Conservation (phyloP, 2,113 vertebrate genomes). For the Cervus canadensis region DNA sequence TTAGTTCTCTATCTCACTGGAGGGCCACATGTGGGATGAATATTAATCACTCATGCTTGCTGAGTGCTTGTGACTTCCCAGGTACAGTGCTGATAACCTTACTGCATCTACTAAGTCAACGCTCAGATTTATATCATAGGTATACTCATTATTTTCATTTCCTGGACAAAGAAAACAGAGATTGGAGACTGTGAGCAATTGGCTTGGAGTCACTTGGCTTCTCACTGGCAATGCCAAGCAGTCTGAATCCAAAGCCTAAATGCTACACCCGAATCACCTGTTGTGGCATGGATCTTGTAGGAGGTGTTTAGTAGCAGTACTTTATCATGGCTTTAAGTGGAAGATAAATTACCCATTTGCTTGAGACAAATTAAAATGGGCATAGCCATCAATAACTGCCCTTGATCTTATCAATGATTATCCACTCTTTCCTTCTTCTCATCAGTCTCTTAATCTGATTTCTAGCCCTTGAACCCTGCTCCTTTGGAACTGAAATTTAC, state of each 20-base stretch:
- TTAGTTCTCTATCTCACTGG: not conserved
- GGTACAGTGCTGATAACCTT: too few species aligned
- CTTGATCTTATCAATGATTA: not conserved
- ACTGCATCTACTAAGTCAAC: not conserved
- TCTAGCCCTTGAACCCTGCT: not conserved
- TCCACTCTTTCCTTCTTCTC: not conserved
- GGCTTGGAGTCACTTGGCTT: not conserved
- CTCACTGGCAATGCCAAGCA: too few species aligned
- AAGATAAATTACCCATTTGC: not conserved
- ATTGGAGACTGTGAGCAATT: too few species aligned
- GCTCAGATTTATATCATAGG: not conserved
- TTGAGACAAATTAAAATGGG: not conserved
- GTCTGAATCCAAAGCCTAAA: not conserved
- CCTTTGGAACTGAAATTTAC: not conserved
- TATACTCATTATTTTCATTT: not conserved
- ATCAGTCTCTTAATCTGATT: not conserved
- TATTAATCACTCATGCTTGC: not conserved
- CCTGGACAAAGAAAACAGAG: not conserved
- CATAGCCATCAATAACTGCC: not conserved
- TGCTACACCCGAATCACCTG: accelerated
- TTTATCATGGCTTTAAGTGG: not conserved
- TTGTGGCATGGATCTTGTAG: accelerated
- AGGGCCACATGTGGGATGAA: not conserved
- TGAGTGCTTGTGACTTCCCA: not conserved
- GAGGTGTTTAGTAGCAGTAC: not conserved